Conservation (phyloP, 2,888 invertebrate genomes). For the Amblyteles armatorius region DNA sequence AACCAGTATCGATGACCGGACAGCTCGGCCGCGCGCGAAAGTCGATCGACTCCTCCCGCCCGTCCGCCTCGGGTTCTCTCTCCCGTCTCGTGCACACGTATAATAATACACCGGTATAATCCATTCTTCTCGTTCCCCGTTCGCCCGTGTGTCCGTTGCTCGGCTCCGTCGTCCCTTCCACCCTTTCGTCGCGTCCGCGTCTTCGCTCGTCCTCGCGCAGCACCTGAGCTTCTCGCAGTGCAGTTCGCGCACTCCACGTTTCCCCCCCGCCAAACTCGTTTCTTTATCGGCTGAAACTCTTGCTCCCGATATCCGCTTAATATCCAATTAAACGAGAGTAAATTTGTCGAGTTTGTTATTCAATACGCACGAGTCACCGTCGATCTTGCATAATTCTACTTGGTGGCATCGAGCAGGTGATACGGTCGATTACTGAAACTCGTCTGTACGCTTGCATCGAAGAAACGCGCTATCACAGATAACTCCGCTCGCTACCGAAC, state of each 20-base stretch:
- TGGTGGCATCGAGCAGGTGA: neutral
- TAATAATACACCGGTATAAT: constrained; percentile 22
- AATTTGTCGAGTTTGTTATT: constrained; percentile 1
- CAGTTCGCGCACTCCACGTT: neutral
- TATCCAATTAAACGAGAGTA: neutral
- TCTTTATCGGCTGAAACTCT: constrained; percentile 19
- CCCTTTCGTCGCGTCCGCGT: neutral
- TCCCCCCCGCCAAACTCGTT: constrained; percentile 20
- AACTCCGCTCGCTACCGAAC: too few relatives aligned
- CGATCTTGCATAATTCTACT: neutral
- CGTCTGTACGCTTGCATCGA: neutral
- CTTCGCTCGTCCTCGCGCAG: neutral
- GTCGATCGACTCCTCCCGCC: constrained; percentile 71
- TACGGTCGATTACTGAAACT: neutral
- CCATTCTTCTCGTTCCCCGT: constrained; percentile 18
- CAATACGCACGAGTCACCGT: neutral
- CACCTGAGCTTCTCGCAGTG: neutral
- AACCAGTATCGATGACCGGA: constrained; percentile 74
- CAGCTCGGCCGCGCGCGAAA: constrained; percentile 69
- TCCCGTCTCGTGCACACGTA: neutral
- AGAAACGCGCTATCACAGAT: too few relatives aligned
- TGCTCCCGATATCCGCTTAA: neutral
- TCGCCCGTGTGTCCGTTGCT: constrained; percentile 25
- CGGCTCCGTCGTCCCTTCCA: constrained; percentile 25
- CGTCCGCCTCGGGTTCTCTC: constrained; percentile 10